Conservation (phyloP, 2,888 invertebrate species). For the Graphium colonna region DNA sequence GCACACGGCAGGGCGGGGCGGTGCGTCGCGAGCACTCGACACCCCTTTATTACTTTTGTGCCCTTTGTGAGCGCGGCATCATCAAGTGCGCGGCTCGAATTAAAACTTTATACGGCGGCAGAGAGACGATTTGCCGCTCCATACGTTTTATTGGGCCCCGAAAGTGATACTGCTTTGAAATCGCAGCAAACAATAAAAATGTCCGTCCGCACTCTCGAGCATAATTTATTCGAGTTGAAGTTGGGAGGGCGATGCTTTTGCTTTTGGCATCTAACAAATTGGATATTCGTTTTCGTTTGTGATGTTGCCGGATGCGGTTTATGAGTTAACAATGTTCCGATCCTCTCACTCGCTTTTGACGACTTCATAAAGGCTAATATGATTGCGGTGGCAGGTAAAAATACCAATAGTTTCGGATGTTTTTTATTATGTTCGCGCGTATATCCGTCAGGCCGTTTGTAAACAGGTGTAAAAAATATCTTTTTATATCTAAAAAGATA, state of each 20-base stretch:
- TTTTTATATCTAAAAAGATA: no score
- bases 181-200: not conserved
- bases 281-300: not conserved
- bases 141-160: constrained; percentile 52
- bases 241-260: not conserved
- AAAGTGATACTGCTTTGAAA: constrained; percentile 35
- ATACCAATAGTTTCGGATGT: no score
- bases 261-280: not conserved
- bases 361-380: not conserved
- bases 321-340: not conserved
- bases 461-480: no score
- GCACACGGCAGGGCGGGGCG: constrained; percentile 32
- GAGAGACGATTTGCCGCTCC: constrained; percentile 21
- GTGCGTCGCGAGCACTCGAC: constrained; percentile 58
- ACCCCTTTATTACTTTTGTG: constrained; percentile 73
- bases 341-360: not conserved
- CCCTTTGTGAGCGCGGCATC: constrained; percentile 65
- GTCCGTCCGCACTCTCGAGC: not conserved
- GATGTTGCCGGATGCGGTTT: not conserved
- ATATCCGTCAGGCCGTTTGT: no score
- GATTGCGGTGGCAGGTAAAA: not conserved
- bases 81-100: constrained; percentile 65
- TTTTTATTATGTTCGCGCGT: no score
- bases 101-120: constrained; percentile 57
- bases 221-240: not conserved